Evolutionary conservation across 1,140 invertebrate species (phyloP), one percentile per base, ranked within the genome.

Genomic region (Sycophila sp.): DNA sequence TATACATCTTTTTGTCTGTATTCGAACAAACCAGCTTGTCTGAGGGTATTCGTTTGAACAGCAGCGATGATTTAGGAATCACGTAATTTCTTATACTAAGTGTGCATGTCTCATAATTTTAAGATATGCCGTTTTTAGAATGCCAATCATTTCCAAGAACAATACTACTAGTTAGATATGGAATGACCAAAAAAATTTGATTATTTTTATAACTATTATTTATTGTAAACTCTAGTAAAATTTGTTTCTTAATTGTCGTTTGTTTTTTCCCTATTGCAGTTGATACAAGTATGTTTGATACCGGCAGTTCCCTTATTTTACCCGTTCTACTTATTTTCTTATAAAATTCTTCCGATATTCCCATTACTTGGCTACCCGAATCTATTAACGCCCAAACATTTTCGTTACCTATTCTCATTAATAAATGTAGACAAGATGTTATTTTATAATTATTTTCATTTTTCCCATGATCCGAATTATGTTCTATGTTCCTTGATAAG

Each of bases 261-360:
- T 26, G 7, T 30, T 49, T 63, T 47, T 47, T 63, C 8, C 60
- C 60, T n/a, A 63, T 63, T 22, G 60, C 60, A 5, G 42, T 47
- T 30, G 30, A 45, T 1, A 62, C 24, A 28, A 45, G 8, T 13
- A 45, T 30, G 22, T 45, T 42, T 7, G 38, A 15, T n/a, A 62
- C 59, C 2, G 59, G 40, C 3, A 62, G 13, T 24, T 42, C 40
- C 11, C 22, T 13, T 3, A 28, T 15, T 28, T 62, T 11, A 5
- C 28, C 13, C 11, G 22, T 17, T 24, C n/a, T 69, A 55, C 28
- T 60, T 63, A 74, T 6, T 6, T 59, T 22, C 15, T 73, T 58
- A 70, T 56, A 76, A 56, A 73, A 56, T 28, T 26, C 34, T 63
- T 80, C 71, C 7, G 75, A 76, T 8, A 80, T 63, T n/a, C n/a